Evolutionary conservation across 2,797 vertebrate genomes (phyloP), one percentile per base, ranked within the genome.

Genomic region (Gallirallus australis): DNA sequence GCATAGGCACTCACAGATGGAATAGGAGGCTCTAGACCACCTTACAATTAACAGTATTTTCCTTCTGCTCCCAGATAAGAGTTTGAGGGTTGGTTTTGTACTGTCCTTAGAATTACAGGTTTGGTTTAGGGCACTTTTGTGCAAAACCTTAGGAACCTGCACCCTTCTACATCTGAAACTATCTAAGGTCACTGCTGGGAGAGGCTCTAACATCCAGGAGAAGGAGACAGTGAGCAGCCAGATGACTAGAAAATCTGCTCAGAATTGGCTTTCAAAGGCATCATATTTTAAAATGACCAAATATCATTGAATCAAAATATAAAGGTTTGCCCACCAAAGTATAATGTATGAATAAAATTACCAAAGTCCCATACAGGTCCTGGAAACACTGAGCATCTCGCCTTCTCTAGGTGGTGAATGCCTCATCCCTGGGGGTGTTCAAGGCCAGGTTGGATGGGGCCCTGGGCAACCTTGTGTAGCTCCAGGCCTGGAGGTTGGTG

Each of bases 1-100:
- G 21, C n/a, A 15, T 45, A 52, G 69, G 45, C 42, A 31, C 66
- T n/a, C 0, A 0, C 25, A 31, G 4, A 1, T 20, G 39, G 20
- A 52, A 33, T 3, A 45, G 11, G 27, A 48, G 17, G 12, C 35
- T 10, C 48, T 53, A 35, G 21, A 21, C 20, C 20, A 11, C 16
- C 11, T 37, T 40, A 56, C 4, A 47, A 28, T 7, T 47, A 61
- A 20, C 4, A 16, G 0, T 7, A 6, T 3, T 70, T 48, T 69
- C 33, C 6, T 75, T 81, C 73, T 6, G 6, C 52, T 77, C 18
- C 15, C 20, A 45, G 54, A 5, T n/a, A 70, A 28, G 42, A n/a
- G 31, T 53, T 57, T 11, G 6, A n/a, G 25, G 4, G 8, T 11
- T 53, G 15, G 2, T 4, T 42, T 56, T 37, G 6, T 28, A 7